Percentiles rank a stretch among this genome's conserved stretches.
Conservation (phyloP, 2,113 vertebrate genomes). For the Fulmarus glacialis region DNA sequence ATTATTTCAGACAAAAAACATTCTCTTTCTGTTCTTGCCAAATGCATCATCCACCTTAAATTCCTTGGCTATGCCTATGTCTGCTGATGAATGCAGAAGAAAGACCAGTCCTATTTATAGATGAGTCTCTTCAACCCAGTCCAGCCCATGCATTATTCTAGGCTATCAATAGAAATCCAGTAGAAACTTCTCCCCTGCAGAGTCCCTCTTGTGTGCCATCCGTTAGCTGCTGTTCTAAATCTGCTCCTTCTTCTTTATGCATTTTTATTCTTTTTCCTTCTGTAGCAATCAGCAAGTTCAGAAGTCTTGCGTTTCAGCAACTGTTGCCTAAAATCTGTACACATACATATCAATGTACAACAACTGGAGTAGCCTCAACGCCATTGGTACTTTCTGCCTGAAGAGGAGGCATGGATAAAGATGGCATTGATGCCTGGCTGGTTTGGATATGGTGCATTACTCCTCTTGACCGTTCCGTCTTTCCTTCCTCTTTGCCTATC, state of each 20-base stretch:
- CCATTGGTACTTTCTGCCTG: not conserved
- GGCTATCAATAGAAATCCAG: not conserved
- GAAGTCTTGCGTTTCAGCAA: not conserved
- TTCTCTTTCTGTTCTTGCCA: not conserved
- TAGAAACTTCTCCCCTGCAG: not conserved
- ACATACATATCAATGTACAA: not conserved
- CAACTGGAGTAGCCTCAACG: not conserved
- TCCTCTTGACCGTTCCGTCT: not conserved
- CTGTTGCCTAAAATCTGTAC: not conserved
- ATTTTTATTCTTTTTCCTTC: not conserved
- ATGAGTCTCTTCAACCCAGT: not conserved
- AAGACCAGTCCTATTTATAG: not conserved
- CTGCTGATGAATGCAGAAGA: not conserved
- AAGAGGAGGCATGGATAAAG: not conserved
- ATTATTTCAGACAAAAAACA: not conserved
- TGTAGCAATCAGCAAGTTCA: not conserved
- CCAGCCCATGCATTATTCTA: constrained; percentile 17
- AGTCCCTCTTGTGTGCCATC: not conserved
- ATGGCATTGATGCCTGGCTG: not conserved
- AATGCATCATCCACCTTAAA: not conserved
- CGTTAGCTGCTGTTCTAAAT: constrained; percentile 1
- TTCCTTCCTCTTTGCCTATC: not conserved
- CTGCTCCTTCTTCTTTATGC: not conserved
- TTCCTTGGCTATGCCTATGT: not conserved
- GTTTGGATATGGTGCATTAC: not conserved